phyloP scores from a whole-genome alignment of 2,113 vertebrate species.

The Calidris pygmaea region DNA sequence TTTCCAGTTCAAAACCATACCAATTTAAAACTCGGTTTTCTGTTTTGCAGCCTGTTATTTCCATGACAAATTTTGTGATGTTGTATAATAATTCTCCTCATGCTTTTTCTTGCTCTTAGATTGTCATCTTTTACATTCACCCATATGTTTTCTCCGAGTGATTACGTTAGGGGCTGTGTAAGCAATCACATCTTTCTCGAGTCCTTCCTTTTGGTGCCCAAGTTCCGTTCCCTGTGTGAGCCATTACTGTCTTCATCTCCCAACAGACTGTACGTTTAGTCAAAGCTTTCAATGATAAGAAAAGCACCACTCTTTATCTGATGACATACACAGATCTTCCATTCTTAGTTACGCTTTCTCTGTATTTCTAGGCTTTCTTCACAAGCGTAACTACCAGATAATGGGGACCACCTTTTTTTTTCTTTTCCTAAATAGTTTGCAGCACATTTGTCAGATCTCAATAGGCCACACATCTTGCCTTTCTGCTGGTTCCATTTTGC shows the following conservation, averaged over 20 bases:
- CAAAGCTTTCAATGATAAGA: not conserved
- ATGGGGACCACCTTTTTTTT: not conserved
- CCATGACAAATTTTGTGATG: not conserved
- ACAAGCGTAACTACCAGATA: not conserved
- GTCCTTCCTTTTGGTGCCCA: not conserved
- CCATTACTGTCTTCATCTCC: not conserved
- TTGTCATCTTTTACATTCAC: not conserved
- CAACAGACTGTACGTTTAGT: not conserved
- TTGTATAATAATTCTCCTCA: not conserved
- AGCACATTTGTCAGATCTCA: not conserved
- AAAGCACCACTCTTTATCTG: not conserved
- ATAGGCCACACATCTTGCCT: rapidly evolving
- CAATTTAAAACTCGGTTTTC: not conserved
- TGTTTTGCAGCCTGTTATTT: not conserved
- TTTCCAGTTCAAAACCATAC: not conserved
- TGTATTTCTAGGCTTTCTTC: not conserved
- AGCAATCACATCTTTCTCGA: not conserved
- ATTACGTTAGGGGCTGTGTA: not conserved
- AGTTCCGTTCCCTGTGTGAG: not conserved
- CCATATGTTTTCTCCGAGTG: rapidly evolving
- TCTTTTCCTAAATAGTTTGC: not conserved
- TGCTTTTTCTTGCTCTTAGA: not conserved
- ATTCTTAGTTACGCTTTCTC: not conserved
- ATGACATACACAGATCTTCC: not conserved
- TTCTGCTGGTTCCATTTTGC: not conserved